Percentiles rank a stretch among this genome's conserved stretches.
Conservation (phyloP, 2,113 vertebrate genomes). For the Chascanopsetta lugubris region DNA sequence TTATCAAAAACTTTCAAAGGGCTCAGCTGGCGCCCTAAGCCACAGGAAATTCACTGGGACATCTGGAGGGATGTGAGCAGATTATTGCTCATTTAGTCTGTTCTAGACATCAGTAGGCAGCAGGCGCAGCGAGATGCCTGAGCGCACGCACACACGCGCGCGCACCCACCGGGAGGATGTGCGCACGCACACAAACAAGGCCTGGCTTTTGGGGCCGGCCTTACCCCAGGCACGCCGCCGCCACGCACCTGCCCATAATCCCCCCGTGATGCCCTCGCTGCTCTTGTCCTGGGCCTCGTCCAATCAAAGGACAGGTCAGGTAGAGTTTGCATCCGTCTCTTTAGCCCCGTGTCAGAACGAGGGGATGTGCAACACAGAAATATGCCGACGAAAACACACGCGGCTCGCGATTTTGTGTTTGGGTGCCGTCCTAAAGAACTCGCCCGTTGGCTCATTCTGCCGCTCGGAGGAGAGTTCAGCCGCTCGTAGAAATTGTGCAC, state of each 20-base stretch:
- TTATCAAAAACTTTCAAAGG: constrained; percentile 84
- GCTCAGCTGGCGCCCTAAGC: constrained; percentile 80
- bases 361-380: constrained; percentile 39
- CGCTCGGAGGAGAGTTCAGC: too few relatives aligned
- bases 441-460: background rate
- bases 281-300: constrained; percentile 52
- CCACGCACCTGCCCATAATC: constrained; percentile 78
- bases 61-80: constrained; percentile 83
- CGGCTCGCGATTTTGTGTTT: constrained; percentile 26
- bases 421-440: constrained; percentile 12
- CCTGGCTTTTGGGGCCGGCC: constrained; percentile 62
- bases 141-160: constrained; percentile 50
- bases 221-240: constrained; percentile 72
- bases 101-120: constrained; percentile 81
- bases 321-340: constrained; percentile 53
- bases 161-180: constrained; percentile 35
- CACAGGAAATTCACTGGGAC: constrained; percentile 84
- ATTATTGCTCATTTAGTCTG: constrained; percentile 85
- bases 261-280: constrained; percentile 70
- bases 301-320: constrained; percentile 65
- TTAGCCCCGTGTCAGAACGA: constrained; percentile 28
- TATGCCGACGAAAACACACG: constrained; percentile 1
- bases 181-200: constrained; percentile 36
- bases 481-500: too few relatives aligned
- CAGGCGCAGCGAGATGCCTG: constrained; percentile 58